phyloP scores from a whole-genome alignment of 2,888 invertebrate genomes.

The Caenorhabditis sp. region DNA sequence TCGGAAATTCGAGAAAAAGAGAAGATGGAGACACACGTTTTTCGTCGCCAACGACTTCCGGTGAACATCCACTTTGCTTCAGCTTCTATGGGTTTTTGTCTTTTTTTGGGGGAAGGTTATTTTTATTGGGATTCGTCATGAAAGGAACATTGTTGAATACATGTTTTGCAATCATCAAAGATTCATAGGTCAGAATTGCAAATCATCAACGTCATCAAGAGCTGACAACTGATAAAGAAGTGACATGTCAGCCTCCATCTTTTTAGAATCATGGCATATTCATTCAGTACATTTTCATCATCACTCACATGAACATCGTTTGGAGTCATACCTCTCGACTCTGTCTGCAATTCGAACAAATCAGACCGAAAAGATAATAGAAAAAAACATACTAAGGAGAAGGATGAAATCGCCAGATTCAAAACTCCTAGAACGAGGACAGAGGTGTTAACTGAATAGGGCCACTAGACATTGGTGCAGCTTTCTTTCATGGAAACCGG shows the following conservation, averaged over 20 bases:
- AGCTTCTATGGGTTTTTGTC: conserved; percentile 20
- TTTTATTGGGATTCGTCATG: background rate
- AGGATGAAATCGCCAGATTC: conserved; percentile 71
- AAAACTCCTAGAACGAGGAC: conserved; percentile 71
- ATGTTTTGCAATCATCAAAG: background rate
- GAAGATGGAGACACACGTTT: conserved; percentile 44
- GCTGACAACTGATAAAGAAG: no score
- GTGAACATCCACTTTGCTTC: conserved; percentile 48
- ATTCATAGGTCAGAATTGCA: conserved; percentile 1
- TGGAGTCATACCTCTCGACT: conserved; percentile 46
- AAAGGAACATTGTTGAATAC: background rate
- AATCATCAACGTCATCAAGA: background rate
- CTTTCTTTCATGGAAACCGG: no score
- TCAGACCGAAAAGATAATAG: background rate
- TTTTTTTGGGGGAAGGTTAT: background rate
- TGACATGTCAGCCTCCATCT: no score
- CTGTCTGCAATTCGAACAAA: conserved; percentile 15
- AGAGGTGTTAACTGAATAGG: conserved; percentile 62
- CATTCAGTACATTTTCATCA: conserved; percentile 5
- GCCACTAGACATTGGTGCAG: no score
- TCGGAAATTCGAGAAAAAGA: conserved; percentile 10
- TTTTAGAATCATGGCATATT: no score
- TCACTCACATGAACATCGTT: conserved; percentile 47
- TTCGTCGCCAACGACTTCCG: conserved; percentile 54
- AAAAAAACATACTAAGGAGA: conserved; percentile 36